Evolutionary conservation across 2,888 invertebrate genomes (phyloP), one percentile per base, ranked within the genome.

Genomic region (Atrina japonica): DNA sequence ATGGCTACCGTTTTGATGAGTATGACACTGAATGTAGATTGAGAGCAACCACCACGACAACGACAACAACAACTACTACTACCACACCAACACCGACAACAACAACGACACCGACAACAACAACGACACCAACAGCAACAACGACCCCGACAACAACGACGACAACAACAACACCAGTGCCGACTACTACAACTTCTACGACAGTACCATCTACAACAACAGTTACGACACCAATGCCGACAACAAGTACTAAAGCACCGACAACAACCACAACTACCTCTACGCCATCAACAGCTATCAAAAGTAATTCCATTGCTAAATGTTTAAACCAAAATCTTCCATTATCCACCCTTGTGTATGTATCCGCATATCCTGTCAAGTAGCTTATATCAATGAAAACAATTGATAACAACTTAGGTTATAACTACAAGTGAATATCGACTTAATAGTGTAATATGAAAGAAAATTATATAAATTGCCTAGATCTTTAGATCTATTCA

Each of bases 1-100:
- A 59, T 27, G 25, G 27, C 45, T 59, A 59, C 45, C n/a, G 25
- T 5, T 11, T 25, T 3, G 25, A 27, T 14, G 59, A 59, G 6
- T 5, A 25, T 14, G 23, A 43, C 3, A 45, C 45, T 45, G n/a
- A 27, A 45, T 25, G 25, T n/a, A 30, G 25, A 45, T 45, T 27
- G 16, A 25, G 27, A 16, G 25, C 59, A 41, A 27, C 41, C 9
- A 23, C 59, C 2, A 29, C 30, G 11, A 18, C 45, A 16, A 45
- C 59, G 0, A 59, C 59, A n/a, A 45, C 35, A 11, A 21, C 59
- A 27, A 35, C 5, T 45, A 2, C 25, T n/a, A 41, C 25, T 16
- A 59, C 59, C 3, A 59, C 59, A 9, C 16, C 11, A 40, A 41
- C 43, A 43, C 18, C 45, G 3, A 58, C 59, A 23, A 43, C 40